Conservation (phyloP, 35 echinoderm and acorn worm species). For the Chiridota heheva region DNA sequence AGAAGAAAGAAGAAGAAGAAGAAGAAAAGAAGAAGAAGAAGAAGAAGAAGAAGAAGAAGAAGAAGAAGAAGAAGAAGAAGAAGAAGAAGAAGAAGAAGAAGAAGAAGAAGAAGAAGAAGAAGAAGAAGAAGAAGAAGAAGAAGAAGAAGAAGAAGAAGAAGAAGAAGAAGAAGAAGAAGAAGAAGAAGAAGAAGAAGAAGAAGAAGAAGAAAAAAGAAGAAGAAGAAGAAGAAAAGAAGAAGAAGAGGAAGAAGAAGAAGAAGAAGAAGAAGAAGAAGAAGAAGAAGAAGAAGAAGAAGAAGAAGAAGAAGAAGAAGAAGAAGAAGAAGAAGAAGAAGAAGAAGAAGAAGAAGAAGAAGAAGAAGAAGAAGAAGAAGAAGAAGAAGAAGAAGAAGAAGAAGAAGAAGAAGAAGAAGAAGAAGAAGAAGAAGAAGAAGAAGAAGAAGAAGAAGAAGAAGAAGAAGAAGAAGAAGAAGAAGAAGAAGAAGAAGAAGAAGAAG, state of each 20-base stretch:
- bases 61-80: conserved; percentile 6
- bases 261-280: conserved; percentile 6
- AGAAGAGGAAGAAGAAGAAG: conserved; percentile 5
- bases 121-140: neutral
- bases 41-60: conserved; percentile 6
- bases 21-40: conserved; percentile 6
- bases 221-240: no score
- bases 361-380: neutral
- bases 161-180: neutral
- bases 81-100: neutral
- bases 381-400: neutral
- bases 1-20: no score
- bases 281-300: conserved; percentile 6
- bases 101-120: neutral
- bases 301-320: neutral
- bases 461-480: neutral
- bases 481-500: neutral
- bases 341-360: neutral
- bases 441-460: neutral
- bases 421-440: neutral
- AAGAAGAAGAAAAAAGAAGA: neutral
- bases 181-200: neutral
- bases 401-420: neutral
- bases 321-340: neutral
- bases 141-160: neutral